Evolutionary conservation across 2,888 invertebrate species (phyloP).

Genomic region (Cartodere bifasciata): DNA sequence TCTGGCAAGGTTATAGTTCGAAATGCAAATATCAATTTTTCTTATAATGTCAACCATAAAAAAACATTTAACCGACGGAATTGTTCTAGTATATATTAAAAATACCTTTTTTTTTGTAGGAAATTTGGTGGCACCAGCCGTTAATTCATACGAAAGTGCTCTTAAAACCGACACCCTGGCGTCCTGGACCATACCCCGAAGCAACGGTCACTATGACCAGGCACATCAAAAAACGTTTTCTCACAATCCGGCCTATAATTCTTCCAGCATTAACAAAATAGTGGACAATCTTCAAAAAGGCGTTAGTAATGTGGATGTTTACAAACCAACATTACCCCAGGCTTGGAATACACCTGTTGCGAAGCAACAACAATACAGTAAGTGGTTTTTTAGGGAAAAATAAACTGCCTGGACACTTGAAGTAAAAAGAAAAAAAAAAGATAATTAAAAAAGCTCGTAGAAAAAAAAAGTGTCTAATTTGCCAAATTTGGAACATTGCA

Average conservation of each 20-base stretch:
- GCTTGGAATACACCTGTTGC: slow-evolving; percentile 34
- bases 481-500: too few species aligned
- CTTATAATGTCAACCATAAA: too few species aligned
- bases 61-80: too few species aligned
- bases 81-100: too few species aligned
- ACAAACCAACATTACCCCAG: slow-evolving; percentile 37
- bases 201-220: slow-evolving; percentile 14
- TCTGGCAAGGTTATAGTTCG: too few species aligned
- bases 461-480: too few species aligned
- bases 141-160: slow-evolving; percentile 32
- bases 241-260: slow-evolving; percentile 33
- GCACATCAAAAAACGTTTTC: slow-evolving; percentile 20
- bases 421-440: too few species aligned
- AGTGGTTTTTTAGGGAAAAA: too few species aligned
- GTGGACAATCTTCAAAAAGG: slow-evolving; percentile 34
- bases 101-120: slow-evolving; percentile 15
- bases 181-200: slow-evolving; percentile 23
- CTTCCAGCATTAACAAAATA: slow-evolving; percentile 32
- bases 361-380: slow-evolving; percentile 29
- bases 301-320: slow-evolving; percentile 31
- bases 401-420: too few species aligned
- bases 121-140: slow-evolving; percentile 30
- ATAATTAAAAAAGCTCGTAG: too few species aligned
- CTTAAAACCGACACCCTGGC: slow-evolving; percentile 25
- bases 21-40: too few species aligned